A percentile compares a stretch with the other conserved stretches of the same genome.
phyloP scores from a whole-genome alignment of 2,113 vertebrate genomes.

The Platycercus adscitus region DNA sequence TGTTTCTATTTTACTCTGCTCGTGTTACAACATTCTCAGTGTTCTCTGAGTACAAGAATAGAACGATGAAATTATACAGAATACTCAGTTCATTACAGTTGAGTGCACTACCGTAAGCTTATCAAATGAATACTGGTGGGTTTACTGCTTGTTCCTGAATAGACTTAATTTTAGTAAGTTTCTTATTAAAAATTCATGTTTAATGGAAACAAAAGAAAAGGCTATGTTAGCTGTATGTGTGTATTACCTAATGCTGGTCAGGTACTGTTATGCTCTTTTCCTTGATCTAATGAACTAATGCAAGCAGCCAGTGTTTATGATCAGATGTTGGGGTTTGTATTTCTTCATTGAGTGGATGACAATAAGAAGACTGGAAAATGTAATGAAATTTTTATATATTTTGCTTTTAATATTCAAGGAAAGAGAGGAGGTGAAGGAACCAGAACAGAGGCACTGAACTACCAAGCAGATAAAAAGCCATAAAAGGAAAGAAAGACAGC shows the following conservation, averaged over 20 bases:
- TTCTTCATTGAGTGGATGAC: background rate
- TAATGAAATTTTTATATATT: background rate
- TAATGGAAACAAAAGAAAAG: background rate
- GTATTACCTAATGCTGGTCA: background rate
- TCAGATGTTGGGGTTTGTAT: background rate
- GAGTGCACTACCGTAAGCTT: background rate
- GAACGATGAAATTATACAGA: background rate
- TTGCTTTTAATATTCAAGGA: background rate
- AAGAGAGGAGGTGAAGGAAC: background rate
- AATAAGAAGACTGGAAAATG: background rate
- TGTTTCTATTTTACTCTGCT: background rate
- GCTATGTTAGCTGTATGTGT: background rate
- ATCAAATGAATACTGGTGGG: background rate
- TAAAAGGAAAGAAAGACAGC: background rate
- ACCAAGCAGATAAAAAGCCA: background rate
- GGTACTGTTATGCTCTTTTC: background rate
- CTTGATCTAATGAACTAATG: background rate
- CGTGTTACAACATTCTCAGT: background rate
- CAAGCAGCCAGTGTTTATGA: background rate
- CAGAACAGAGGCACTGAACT: background rate
- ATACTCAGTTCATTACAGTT: background rate
- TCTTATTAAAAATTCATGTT: background rate
- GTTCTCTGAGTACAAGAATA: background rate
- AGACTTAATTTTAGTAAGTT: background rate
- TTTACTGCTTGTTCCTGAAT: background rate